phyloP scores from a whole-genome alignment of 2,113 vertebrate genomes.

The Thermophis baileyi region DNA sequence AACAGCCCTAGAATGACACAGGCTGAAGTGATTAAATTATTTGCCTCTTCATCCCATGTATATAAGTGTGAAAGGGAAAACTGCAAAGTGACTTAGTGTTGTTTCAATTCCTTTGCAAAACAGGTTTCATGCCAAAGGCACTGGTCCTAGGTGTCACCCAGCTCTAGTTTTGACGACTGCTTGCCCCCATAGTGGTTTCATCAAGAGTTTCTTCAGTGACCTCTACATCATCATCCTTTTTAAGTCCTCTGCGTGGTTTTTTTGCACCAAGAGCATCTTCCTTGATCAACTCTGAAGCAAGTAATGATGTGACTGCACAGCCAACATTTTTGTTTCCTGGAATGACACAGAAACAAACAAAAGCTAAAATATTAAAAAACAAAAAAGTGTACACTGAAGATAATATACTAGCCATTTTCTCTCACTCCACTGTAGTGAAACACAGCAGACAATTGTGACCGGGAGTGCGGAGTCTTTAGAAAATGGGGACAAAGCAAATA shows the following conservation, averaged over 20 bases:
- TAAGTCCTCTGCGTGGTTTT: constrained; percentile 34
- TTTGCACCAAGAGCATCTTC: constrained; percentile 64
- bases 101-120: constrained; percentile 28
- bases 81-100: constrained; percentile 27
- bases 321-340: constrained; percentile 82
- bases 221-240: constrained; percentile 28
- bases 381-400: background rate
- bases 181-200: constrained; percentile 38
- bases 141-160: background rate
- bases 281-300: constrained; percentile 84
- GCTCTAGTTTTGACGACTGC: constrained; percentile 41
- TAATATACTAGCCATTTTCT: background rate
- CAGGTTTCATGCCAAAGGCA: background rate
- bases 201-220: background rate
- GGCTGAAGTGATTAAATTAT: background rate
- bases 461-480: background rate
- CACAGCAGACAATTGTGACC: background rate
- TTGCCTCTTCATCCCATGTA: constrained; percentile 9
- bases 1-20: background rate
- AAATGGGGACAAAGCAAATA: background rate
- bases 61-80: background rate
- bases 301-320: constrained; percentile 81
- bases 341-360: constrained; percentile 7
- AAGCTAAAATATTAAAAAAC: background rate
- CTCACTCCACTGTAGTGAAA: background rate